Percentiles rank a stretch among this genome's conserved stretches.
Conservation (phyloP, 53 echinoderm and acorn worm genomes). For the Paracentrotus lividus region DNA sequence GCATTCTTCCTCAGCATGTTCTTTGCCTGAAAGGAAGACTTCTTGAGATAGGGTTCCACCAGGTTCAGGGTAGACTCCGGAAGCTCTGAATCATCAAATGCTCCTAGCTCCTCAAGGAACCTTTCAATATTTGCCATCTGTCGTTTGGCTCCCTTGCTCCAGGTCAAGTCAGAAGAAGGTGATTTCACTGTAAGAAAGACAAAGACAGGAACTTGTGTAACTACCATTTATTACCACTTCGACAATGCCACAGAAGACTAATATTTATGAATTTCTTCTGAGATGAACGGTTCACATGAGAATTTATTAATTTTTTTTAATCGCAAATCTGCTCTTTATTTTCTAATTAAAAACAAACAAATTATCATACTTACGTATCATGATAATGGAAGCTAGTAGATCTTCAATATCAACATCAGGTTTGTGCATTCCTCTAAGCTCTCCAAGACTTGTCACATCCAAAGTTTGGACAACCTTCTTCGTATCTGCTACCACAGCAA, state of each 20-base stretch:
- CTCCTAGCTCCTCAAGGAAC: slow-evolving; percentile 91
- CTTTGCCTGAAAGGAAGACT: slow-evolving; percentile 94
- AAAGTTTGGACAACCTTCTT: slow-evolving; percentile 93
- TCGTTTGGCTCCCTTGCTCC: slow-evolving; percentile 98
- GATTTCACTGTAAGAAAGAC: slow-evolving; percentile 84
- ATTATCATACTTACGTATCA: slow-evolving; percentile 85
- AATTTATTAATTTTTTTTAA: too few relatives aligned
- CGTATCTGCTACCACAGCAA: slow-evolving; percentile 92
- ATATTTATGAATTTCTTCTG: too few relatives aligned
- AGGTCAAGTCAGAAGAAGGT: slow-evolving; percentile 97
- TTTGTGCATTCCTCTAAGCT: slow-evolving; percentile 96
- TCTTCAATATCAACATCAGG: slow-evolving; percentile 99
- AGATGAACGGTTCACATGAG: too few relatives aligned
- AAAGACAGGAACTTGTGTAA: slow-evolving; percentile 71
- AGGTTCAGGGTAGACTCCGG: slow-evolving; percentile 96
- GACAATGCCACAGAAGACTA: too few relatives aligned
- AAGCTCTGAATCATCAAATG: slow-evolving; percentile 95
- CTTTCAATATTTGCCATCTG: slow-evolving; percentile 99
- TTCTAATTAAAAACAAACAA: too few relatives aligned
- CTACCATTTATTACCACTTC: too few relatives aligned
- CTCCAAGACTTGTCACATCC: slow-evolving; percentile 88
- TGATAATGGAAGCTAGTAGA: slow-evolving; percentile 94
- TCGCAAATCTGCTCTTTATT: too few relatives aligned
- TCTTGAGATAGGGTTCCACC: slow-evolving; percentile 98
- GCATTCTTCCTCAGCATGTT: slow-evolving; percentile 93